Evolutionary conservation across 2,797 vertebrate species (phyloP), one percentile per base, ranked within the genome.

Genomic region (Myiotriccus ornatus): DNA sequence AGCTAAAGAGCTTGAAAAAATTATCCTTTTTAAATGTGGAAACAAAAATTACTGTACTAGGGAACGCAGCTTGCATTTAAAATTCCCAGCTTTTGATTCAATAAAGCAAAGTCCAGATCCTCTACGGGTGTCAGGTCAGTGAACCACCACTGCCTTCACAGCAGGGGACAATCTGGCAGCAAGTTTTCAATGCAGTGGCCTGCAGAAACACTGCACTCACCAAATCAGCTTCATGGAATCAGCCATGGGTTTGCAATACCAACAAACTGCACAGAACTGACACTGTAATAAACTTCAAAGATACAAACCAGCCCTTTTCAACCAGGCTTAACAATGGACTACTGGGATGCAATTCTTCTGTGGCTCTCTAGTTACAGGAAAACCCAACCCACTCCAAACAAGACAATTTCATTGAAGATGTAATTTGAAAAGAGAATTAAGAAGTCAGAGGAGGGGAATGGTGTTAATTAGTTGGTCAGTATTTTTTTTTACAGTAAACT

Each of bases 1-100:
- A 95, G 83, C 86, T 86, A 81, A 95, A 94, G 84, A 92, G 89
- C 87, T 74, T 92, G 94, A 89, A 84, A 97, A 97, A 90, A 78
- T 37, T 12, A 95, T 28, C 84, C 63, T 87, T 94, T 87, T 93
- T 12, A 28, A 37, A 53, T 14, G 9, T 6, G 21, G n/a, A 39
- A 93, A 84, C 14, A 70, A 57, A 83, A 80, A 91, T 86, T 55
- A 65, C 32, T 60, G 32, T 53, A 82, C 3, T 5, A 43, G 67
- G 59, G 39, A 89, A 84, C 23, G 79, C 35, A 71, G 60, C 28
- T 65, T 56, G 74, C 34, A 79, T 79, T 84, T 93, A n/a, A 63
- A 92, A 56, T 81, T 68, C 47, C 53, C 77, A 80, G 71, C 21
- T 57, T 62, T 1, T 2, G 71, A 78, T 43, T 82, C 23, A 80